Evolutionary conservation across 2,113 vertebrate species (phyloP).

Genomic region (Emydocephalus ijimae): DNA sequence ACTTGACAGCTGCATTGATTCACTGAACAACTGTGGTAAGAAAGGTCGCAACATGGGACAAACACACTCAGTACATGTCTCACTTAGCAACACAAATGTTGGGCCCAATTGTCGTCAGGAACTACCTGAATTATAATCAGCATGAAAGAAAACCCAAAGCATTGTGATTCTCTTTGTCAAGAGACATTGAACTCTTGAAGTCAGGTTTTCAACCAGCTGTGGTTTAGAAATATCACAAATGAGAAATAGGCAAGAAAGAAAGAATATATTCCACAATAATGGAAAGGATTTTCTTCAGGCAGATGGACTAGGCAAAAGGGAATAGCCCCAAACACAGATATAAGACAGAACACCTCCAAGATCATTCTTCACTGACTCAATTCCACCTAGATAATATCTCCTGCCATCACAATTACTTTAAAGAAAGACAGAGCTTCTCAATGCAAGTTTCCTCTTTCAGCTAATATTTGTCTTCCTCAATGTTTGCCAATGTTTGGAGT

Average conservation of each 20-base stretch:
- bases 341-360: neutral
- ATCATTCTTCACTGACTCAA: neutral
- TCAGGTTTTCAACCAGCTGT: neutral
- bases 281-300: neutral
- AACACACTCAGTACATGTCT: neutral
- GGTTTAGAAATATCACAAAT: neutral
- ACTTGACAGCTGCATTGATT: neutral
- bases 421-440: conserved; percentile 9
- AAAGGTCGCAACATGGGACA: neutral
- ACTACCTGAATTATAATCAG: neutral
- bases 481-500: conserved; percentile 16
- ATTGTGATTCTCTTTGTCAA: neutral
- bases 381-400: neutral
- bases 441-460: conserved; percentile 18
- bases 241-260: neutral
- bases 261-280: neutral
- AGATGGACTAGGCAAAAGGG: neutral
- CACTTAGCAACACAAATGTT: neutral
- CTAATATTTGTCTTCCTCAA: neutral
- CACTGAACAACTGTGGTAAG: neutral
- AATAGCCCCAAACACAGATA: neutral
- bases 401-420: neutral
- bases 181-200: neutral
- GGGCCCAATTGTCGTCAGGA: neutral
- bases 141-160: neutral